A percentile compares a stretch with the other conserved stretches of the same genome.
phyloP scores from a whole-genome alignment of 2,113 vertebrate genomes.

The Microtus ochrogaster region DNA sequence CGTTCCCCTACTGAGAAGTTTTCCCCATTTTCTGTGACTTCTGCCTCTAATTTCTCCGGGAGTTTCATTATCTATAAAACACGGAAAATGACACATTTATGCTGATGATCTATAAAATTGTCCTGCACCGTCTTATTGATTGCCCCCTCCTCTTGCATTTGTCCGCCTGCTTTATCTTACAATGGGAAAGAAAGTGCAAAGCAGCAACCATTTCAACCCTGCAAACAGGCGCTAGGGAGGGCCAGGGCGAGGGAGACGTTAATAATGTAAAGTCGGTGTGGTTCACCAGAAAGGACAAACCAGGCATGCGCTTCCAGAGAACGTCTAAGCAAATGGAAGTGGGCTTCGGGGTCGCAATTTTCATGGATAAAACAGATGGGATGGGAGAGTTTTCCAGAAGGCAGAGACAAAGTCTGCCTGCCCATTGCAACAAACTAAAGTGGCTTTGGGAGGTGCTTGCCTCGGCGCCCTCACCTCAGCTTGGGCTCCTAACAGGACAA shows the following conservation, averaged over 20 bases:
- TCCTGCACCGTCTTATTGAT: background rate
- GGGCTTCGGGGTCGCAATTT: background rate
- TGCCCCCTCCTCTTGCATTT: slow-evolving; percentile 14
- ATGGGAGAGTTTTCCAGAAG: background rate
- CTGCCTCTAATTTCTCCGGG: slow-evolving; percentile 85
- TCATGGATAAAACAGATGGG: background rate
- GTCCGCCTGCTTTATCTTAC: slow-evolving; percentile 66
- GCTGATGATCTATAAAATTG: slow-evolving; percentile 61
- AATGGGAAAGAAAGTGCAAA: slow-evolving; percentile 26
- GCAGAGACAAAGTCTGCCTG: background rate
- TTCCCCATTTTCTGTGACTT: slow-evolving; percentile 89
- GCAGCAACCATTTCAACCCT: slow-evolving; percentile 44
- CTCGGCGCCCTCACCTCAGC: background rate
- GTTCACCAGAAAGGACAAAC: slow-evolving; percentile 6
- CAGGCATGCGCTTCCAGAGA: background rate
- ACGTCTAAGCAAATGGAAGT: background rate
- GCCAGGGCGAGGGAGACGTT: background rate
- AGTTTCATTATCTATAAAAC: slow-evolving; percentile 86
- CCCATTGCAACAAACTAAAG: background rate
- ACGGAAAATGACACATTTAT: slow-evolving; percentile 48
- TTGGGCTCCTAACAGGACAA: background rate
- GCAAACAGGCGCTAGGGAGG: slow-evolving; percentile 29
- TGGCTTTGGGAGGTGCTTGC: background rate
- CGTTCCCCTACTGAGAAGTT: slow-evolving; percentile 92
- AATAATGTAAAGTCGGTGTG: slow-evolving; percentile 49